Base-by-base conservation (phyloP, 2,113 vertebrate species). In the Meleagris gallopavo region DNA sequence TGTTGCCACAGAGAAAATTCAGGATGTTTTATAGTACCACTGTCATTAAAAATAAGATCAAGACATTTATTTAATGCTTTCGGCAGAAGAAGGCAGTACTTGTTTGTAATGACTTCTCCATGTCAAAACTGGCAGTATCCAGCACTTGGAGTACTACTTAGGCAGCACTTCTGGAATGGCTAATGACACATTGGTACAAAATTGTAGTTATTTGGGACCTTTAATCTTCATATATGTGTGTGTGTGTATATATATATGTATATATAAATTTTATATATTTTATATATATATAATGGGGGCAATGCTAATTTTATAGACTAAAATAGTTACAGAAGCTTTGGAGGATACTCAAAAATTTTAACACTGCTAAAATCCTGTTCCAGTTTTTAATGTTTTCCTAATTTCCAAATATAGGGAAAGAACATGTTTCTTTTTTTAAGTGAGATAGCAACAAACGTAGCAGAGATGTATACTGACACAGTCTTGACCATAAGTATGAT, bases 321-420 rank as follows among this genome's bases (percentile, higher is more conserved):
- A 74, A 74, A 45, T 13, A 48, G 10, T 15, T n/a, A 29, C 11
- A 40, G 40, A 27, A 48, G 3, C 11, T 58, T 41, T 45, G 15
- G 4, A n/a, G 19, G 6, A 14, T 43, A 11, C 8, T 9, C 0
- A 1, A 3, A 25, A 46, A 7, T 36, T 95, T 66, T 24, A 61
- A 7, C 0, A 1, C 21, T 45, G 22, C 4, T 85, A 0, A 0
- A 29, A 4, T 72, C 43, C 10, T 6, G 20, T 64, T 57, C 21
- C 27, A 67, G 4, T 36, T 3, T 73, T 62, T 30, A 57, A 6
- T 19, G n/a, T 72, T 84, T 60, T 43, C 22, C 13, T 3, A 13
- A 7, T 50, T 74, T 45, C 22, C 17, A 46, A 10, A 7, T 32
- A 3, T 11, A 3, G 20, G 14, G 8, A 7, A 62, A 32, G 27